Evolutionary conservation across 2,113 vertebrate genomes (phyloP).

Genomic region (Pterocles gutturalis): DNA sequence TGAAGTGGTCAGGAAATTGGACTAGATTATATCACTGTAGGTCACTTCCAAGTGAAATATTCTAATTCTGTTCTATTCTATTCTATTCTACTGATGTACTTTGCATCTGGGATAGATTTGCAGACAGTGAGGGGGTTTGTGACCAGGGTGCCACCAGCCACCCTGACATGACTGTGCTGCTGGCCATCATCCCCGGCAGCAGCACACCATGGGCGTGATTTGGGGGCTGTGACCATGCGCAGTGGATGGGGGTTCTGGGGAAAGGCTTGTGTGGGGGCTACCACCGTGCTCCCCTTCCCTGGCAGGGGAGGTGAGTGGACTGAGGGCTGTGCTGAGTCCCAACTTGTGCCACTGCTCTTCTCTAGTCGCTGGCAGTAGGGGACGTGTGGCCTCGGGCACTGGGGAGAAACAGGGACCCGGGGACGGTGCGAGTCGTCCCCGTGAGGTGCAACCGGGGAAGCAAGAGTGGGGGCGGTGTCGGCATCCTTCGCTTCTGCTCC

Average conservation of each 20-base stretch:
- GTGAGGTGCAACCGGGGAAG: background rate
- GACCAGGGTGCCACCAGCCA: background rate
- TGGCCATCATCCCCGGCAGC: background rate
- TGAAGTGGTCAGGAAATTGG: background rate
- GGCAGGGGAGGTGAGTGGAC: rapidly evolving
- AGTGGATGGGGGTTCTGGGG: no score
- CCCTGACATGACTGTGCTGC: background rate
- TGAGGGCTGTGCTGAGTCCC: background rate
- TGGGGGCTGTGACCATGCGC: rapidly evolving
- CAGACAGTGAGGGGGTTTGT: background rate
- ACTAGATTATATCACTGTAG: rapidly evolving
- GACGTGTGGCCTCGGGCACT: background rate
- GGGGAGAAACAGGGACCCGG: background rate
- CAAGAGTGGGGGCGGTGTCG: rapidly evolving
- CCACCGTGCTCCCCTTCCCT: rapidly evolving
- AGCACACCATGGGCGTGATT: rapidly evolving
- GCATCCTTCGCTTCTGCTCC: background rate
- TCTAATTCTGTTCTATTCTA: background rate
- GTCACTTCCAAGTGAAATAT: background rate
- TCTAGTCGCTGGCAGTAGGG: background rate
- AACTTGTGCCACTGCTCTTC: background rate
- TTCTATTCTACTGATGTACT: background rate
- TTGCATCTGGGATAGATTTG: background rate
- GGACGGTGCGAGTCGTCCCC: rapidly evolving
- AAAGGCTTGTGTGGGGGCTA: background rate